phyloP scores from a whole-genome alignment of 2,797 vertebrate species.

The Hemitrygon akajei region DNA sequence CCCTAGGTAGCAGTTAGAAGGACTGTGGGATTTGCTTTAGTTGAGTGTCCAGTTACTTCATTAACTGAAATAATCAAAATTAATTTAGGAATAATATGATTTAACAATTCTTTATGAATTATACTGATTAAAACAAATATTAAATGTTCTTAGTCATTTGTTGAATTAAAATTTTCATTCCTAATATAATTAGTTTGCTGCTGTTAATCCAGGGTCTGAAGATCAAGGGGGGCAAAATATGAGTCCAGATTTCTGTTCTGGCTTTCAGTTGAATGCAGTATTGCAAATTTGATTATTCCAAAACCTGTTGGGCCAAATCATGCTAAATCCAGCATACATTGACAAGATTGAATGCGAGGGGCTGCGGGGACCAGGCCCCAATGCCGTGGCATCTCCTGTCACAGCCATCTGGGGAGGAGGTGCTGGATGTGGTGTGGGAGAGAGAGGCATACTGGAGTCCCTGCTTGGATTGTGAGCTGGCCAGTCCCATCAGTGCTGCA shows the following conservation, averaged over 20 bases:
- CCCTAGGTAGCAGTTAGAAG: not conserved
- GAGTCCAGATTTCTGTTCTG: not conserved
- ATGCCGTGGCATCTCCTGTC: no score
- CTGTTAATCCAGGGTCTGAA: not conserved
- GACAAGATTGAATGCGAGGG: no score
- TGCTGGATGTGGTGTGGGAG: no score
- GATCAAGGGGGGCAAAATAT: not conserved
- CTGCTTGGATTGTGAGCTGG: no score
- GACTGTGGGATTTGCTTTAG: not conserved
- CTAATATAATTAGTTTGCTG: not conserved
- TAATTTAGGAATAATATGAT: not conserved
- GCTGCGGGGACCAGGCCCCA: no score
- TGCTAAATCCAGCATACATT: no score
- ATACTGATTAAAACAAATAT: not conserved
- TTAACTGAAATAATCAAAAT: not conserved
- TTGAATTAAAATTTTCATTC: not conserved
- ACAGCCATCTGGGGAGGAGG: no score
- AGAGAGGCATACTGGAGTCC: no score
- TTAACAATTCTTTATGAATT: not conserved
- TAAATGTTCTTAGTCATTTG: not conserved
- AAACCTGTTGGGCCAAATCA: not conserved
- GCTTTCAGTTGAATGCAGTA: not conserved
- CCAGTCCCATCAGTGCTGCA: no score
- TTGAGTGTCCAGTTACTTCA: not conserved
- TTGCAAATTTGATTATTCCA: not conserved